Evolutionary conservation across 2,888 invertebrate genomes (phyloP), one percentile per base, ranked within the genome.

Genomic region (Caenorhabditis sp.): DNA sequence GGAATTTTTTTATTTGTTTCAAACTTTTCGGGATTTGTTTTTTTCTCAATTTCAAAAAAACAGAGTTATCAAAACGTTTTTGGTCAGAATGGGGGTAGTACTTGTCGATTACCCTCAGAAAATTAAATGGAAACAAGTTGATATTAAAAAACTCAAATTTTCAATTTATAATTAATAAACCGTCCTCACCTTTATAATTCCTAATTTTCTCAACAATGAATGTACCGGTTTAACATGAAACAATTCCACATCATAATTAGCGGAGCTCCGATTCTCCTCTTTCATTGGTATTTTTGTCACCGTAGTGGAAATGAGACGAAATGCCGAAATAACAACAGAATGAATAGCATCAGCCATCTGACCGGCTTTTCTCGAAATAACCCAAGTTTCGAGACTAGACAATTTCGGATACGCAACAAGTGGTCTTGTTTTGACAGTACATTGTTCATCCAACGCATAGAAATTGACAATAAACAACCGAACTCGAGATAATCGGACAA

Each of bases 221-320:
- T 73, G 73, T 0, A 65, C 61, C 58, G n/a, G 36, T 36, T 77
- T 58, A 19, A 66, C 62, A 88, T 99, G 97, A 81, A 96, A 93
- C 73, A 99, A 93, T 89, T 97, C 97, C 0, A 99, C 99, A 88
- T 99, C 97, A 87, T 99, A 99, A 89, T 97, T 97, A 0, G 97
- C 95, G 66, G 97, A 97, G 0, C 88, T 94, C 94, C 0, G 96
- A 65, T 58, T 84, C 69, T 31, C 83, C 62, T 74, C 90, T 88
- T 99, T 99, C 99, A 99, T 99, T 1, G 99, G 99, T 84, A 97
- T 97, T 84, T 97, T 95, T 6, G 96, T 96, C 0, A 99, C 97
- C 0, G 97, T 97, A 0, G 97, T 99, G 69, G 94, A 95, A 0
- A 95, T 93, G 57, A 99, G 90, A 88, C 93, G 92, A 84, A 69